Conservation (phyloP, 2,797 vertebrate genomes). For the Remorina albescens region DNA sequence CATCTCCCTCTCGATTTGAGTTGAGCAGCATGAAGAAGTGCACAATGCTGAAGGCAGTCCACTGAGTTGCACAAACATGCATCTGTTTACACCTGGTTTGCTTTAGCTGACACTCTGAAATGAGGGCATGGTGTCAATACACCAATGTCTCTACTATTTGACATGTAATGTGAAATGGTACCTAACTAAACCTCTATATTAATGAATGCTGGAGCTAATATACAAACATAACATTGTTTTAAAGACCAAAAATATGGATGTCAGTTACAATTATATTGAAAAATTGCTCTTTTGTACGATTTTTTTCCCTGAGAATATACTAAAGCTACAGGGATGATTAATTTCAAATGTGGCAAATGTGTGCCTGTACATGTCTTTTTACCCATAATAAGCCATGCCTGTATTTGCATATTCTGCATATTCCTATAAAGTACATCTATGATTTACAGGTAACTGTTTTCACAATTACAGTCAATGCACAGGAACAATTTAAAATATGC, state of each 20-base stretch:
- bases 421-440: no score
- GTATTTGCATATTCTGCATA: not conserved
- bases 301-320: not conserved
- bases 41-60: conserved; percentile 63
- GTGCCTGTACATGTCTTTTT: not conserved
- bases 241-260: no score
- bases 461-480: not conserved
- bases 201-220: conserved; percentile 13
- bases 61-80: conserved; percentile 46
- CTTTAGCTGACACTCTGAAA: conserved; percentile 60
- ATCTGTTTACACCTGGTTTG: conserved; percentile 66
- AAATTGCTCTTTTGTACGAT: not conserved
- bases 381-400: not conserved
- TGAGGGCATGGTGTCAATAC: conserved; percentile 61
- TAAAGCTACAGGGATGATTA: not conserved
- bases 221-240: not conserved
- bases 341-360: not conserved
- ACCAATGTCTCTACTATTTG: conserved; percentile 32
- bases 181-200: conserved; percentile 5
- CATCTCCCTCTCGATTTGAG: conserved; percentile 75
- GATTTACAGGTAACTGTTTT: no score
- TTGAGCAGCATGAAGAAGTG: conserved; percentile 58
- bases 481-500: not conserved
- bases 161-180: conserved; percentile 20
- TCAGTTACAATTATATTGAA: not conserved